These are phyloP conservation scores for Chrysolina oricalcia DNA, from an alignment of 2,888 invertebrate species.

Conservation along the genomic window DNA sequence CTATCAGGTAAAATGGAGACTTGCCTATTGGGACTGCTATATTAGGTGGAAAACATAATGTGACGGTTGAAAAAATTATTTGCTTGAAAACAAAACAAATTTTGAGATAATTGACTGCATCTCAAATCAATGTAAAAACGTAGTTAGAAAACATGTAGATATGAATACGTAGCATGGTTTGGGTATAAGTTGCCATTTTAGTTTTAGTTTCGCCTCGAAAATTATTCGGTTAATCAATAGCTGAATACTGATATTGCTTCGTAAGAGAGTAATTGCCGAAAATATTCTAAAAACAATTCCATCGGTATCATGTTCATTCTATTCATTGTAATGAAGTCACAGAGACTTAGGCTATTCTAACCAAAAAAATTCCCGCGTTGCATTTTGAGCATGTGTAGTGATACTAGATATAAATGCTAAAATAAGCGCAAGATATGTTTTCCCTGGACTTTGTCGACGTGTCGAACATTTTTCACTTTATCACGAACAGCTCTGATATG, in stretches of 20 bases:
- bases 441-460: background rate
- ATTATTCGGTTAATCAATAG: slow-evolving; percentile 41
- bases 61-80: slow-evolving; percentile 55
- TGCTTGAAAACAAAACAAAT: slow-evolving; percentile 58
- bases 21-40: slow-evolving; percentile 73
- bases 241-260: slow-evolving; percentile 46
- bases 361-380: slow-evolving; percentile 54
- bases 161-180: slow-evolving; percentile 65
- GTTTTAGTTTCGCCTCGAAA: slow-evolving; percentile 60
- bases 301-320: slow-evolving; percentile 32
- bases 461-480: background rate
- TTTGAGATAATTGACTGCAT: slow-evolving; percentile 58
- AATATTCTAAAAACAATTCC: slow-evolving; percentile 18
- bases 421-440: slow-evolving; percentile 15
- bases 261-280: slow-evolving; percentile 41
- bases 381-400: slow-evolving; percentile 67
- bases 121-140: slow-evolving; percentile 64
- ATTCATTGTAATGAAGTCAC: slow-evolving; percentile 70
- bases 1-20: slow-evolving; percentile 88
- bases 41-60: slow-evolving; percentile 56
- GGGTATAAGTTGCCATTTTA: slow-evolving; percentile 65
- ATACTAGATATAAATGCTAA: slow-evolving; percentile 46
- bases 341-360: slow-evolving; percentile 65
- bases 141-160: slow-evolving; percentile 62
- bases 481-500: too few species aligned